Evolutionary conservation across 1,140 invertebrate genomes (phyloP), one percentile per base, ranked within the genome.

Genomic region (Drosophila parabipectinata): DNA sequence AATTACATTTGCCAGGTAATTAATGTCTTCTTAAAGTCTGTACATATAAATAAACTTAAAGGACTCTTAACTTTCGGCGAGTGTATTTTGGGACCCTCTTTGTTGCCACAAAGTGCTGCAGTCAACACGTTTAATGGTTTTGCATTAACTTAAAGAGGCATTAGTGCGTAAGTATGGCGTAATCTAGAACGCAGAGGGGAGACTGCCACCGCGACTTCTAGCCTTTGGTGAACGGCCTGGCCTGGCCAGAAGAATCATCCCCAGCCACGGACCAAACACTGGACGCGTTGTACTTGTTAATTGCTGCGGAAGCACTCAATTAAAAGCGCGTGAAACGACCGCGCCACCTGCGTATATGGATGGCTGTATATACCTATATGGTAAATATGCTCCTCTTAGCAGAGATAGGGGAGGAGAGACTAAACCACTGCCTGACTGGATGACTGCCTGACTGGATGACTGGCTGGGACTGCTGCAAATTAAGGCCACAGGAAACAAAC

Each of bases 221-320:
- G 32, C 21, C 47, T 37, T 30, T 48, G 21, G 32, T 37, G 54
- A 28, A 58, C 61, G 63, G 50, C 60, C 48, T 39, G 44, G 45
- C 61, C 60, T 12, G 66, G 47, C 28, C 50, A 57, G 24, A 44
- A 39, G 15, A 44, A 44, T 18, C 41, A 44, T 8, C 41, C 69
- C 66, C 51, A 72, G 61, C 78, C 53, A 55, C 63, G 80, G 64
- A 78, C 50, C 50, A 44, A 47, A 44, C 71, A 61, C 55, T 79
- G 81, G 59, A 79, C 63, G 67, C 80, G 81, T 80, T 85, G 82
- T 82, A 88, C 76, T 88, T 88, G 83, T 88, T 88, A 88, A 88
- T 88, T 88, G 83, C 83, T 83, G 83, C 83, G 83, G 83, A 88
- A 88, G 83, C 83, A 88, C 83, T 88, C 83, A 88, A 88, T 88